A percentile compares a stretch with the other conserved stretches of the same genome.
Evolutionary conservation across 2,888 invertebrate species (phyloP).

Genomic region (Dugesia japonica): DNA sequence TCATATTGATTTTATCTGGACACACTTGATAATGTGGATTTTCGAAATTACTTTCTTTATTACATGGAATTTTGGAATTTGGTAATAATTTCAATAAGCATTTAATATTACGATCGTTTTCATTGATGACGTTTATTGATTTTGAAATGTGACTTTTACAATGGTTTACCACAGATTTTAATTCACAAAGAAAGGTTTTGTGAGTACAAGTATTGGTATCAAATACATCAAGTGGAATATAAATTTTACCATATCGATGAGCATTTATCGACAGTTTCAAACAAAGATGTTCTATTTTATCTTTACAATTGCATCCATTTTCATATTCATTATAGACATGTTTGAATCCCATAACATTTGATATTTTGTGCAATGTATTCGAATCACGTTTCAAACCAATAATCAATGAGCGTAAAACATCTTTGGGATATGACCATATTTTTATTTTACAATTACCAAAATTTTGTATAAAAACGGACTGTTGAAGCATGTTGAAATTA

Average conservation of each 20-base stretch:
- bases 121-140: background rate
- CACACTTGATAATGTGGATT: too few species aligned
- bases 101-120: too few species aligned
- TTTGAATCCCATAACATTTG: background rate
- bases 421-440: background rate
- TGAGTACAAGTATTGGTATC: background rate
- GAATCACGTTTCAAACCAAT: background rate
- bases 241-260: background rate
- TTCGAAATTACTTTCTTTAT: too few species aligned
- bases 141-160: background rate
- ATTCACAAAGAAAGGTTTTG: background rate
- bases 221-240: background rate
- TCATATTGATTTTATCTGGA: too few species aligned
- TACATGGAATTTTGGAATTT: too few species aligned
- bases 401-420: background rate
- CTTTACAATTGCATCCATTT: background rate
- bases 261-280: background rate
- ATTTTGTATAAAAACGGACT: background rate
- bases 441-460: background rate
- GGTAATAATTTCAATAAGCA: too few species aligned
- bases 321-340: background rate
- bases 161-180: background rate
- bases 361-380: background rate
- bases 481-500: background rate
- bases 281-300: background rate